Percentiles rank a stretch among this genome's conserved stretches.
phyloP scores from a whole-genome alignment of 2,888 invertebrate genomes.

The Unio pictorum region DNA sequence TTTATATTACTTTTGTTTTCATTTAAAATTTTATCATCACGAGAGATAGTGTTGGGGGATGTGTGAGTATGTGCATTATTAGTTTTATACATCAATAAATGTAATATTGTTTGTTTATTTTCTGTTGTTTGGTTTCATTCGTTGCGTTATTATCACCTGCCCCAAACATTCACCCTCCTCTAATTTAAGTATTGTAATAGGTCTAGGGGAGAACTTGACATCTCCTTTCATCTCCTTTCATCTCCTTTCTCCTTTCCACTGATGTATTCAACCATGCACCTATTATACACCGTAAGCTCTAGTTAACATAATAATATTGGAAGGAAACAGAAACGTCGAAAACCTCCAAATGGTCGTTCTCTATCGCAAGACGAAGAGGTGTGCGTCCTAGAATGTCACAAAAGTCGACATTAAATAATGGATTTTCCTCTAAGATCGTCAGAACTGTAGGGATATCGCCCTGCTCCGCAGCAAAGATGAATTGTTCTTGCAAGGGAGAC shows the following conservation, averaged over 20 bases:
- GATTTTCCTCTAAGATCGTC: slow-evolving; percentile 13
- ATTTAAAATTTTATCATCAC: too few species aligned
- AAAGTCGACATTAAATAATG: slow-evolving; percentile 25
- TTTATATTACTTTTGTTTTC: too few species aligned
- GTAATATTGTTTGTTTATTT: too few species aligned
- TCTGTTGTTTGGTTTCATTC: too few species aligned
- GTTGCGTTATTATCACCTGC: too few species aligned
- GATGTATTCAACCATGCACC: not conserved
- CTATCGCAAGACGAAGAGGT: slow-evolving; percentile 40
- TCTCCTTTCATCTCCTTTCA: not conserved
- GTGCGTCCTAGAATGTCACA: slow-evolving; percentile 40
- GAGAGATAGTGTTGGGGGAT: too few species aligned
- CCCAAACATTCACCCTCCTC: too few species aligned
- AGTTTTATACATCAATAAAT: too few species aligned
- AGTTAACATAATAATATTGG: too few species aligned
- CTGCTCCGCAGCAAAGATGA: slow-evolving; percentile 31
- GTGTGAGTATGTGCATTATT: too few species aligned
- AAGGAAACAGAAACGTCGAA: not conserved
- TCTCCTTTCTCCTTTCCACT: not conserved
- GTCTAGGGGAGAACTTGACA: not conserved
- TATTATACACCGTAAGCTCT: too few species aligned
- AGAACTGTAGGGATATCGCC: slow-evolving; percentile 25
- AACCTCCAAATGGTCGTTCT: slow-evolving; percentile 39
- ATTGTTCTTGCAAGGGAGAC: slow-evolving; percentile 24
- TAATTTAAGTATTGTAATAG: too few species aligned